Conservation (phyloP, 2,113 vertebrate species). For the Toxotes chatareus region DNA sequence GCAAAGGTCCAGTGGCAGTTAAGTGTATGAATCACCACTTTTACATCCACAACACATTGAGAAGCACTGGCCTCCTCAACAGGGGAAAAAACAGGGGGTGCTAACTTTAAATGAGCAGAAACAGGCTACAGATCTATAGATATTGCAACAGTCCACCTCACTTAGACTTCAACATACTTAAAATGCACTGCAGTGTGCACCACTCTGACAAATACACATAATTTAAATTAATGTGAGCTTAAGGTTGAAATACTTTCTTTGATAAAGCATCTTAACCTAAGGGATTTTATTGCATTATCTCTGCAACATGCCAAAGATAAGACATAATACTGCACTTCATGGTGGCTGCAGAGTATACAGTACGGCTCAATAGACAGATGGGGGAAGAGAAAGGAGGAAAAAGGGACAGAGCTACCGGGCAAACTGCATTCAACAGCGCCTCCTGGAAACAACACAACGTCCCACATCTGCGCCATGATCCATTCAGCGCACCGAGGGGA, state of each 20-base stretch:
- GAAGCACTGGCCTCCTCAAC: too few species aligned
- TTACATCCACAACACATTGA: too few species aligned
- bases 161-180: neutral
- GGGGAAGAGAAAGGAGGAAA: neutral
- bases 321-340: constrained; percentile 11
- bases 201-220: neutral
- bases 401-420: constrained; percentile 45
- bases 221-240: neutral
- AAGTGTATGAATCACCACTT: too few species aligned
- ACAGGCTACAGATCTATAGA: neutral
- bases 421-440: constrained; percentile 63
- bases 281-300: neutral
- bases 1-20: too few species aligned
- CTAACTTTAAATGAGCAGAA: constrained; percentile 16
- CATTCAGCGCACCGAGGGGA: constrained; percentile 38
- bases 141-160: constrained; percentile 12
- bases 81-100: neutral
- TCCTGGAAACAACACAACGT: constrained; percentile 62
- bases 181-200: neutral
- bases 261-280: neutral
- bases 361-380: constrained; percentile 14
- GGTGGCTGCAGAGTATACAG: constrained; percentile 24
- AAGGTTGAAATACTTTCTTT: neutral
- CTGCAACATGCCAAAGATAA: neutral
- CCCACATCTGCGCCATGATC: constrained; percentile 69